phyloP scores from a whole-genome alignment of 2,113 vertebrate genomes.

The Eurypyga helias region DNA sequence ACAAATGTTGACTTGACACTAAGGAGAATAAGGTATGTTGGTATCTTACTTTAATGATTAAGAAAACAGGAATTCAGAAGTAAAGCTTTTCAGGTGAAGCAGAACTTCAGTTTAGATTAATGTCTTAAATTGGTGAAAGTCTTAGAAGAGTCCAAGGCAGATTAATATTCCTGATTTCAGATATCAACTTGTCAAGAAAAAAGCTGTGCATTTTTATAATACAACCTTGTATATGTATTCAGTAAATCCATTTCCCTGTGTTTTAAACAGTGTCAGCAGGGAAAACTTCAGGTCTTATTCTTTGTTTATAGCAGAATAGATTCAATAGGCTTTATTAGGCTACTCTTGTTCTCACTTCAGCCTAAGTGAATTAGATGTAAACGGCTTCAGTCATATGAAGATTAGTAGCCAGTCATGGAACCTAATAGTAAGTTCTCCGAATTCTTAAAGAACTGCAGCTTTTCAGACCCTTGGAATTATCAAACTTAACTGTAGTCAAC shows the following conservation, averaged over 20 bases:
- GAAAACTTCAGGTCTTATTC: background rate
- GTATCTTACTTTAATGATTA: background rate
- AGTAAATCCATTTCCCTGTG: background rate
- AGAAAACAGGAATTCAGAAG: background rate
- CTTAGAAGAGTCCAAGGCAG: background rate
- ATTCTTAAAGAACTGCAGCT: background rate
- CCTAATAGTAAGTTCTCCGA: background rate
- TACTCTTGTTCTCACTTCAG: background rate
- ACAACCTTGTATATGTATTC: background rate
- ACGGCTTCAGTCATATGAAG: rapidly evolving
- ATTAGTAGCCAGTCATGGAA: background rate
- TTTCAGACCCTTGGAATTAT: background rate
- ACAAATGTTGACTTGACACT: background rate
- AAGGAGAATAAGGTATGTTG: background rate
- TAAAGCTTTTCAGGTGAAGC: background rate
- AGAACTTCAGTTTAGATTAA: background rate
- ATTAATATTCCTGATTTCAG: background rate
- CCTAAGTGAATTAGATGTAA: background rate
- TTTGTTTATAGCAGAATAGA: background rate
- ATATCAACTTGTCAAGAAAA: background rate
- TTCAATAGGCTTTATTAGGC: background rate
- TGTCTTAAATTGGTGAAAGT: background rate
- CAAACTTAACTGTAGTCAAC: background rate
- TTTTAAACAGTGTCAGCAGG: background rate
- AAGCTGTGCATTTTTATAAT: background rate